Evolutionary conservation across 2,797 vertebrate species (phyloP), one percentile per base, ranked within the genome.

Genomic region (Echeneis naucrates): DNA sequence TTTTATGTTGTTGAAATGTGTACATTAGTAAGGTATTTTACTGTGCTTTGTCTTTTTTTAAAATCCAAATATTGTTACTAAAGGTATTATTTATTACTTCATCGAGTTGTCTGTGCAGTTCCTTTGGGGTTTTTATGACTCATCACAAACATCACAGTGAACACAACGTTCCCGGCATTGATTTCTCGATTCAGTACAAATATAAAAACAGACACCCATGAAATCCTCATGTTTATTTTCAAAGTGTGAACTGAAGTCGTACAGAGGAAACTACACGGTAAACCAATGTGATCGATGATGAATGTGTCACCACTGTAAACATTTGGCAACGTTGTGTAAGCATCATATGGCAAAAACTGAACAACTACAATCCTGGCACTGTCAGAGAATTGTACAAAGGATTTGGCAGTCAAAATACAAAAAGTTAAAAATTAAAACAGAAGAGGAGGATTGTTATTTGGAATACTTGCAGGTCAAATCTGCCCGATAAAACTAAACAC

Each of bases 61-160:
- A n/a, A 51, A 77, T 81, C 87, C 68, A 26, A 86, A 78, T 68
- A 54, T 89, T 90, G 69, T 90, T 87, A 92, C 38, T 92, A 91
- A 93, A 92, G 40, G 24, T 81, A n/a, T 32, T 92, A 92, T 94
- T 94, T 94, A 94, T 94, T 92, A 89, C 66, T 52, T 51, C 35
- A 53, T 27, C 0, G 8, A 21, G 30, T 55, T 71, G 23, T 68
- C 55, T 81, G 57, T 67, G 67, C 57, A 51, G 16, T 79, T 73
- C 32, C 32, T 78, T 72, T 47, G 4, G 14, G 16, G 32, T 10
- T 12, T 50, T 19, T 8, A 52, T 35, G 13, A 51, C 2, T 26
- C 11, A 61, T 52, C 24, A 23, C n/a, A 59, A 13, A 8, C 13
- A 51, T 12, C 3, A 55, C 66, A 59, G 8, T 0, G 42, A 56